Evolutionary conservation across 2,113 vertebrate genomes (phyloP).

Genomic region (Tamias sibiricus): DNA sequence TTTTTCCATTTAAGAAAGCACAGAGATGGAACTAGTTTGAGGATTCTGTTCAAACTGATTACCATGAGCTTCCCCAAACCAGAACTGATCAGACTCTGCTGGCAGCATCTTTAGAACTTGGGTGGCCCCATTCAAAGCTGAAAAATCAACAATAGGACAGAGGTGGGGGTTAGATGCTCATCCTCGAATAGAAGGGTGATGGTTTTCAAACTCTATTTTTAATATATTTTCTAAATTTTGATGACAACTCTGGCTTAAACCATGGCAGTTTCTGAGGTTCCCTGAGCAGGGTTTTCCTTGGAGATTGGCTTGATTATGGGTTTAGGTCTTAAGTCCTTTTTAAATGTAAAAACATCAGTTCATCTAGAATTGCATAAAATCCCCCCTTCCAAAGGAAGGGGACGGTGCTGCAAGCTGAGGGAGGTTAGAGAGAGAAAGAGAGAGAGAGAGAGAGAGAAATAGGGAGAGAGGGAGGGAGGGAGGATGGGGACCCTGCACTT

Average conservation of each 20-base stretch:
- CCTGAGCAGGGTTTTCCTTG: conserved; percentile 49
- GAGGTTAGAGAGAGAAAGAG: not conserved
- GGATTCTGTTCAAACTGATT: conserved; percentile 50
- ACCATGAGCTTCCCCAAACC: not conserved
- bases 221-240: conserved; percentile 61
- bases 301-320: conserved; percentile 53
- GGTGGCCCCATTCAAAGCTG: conserved; percentile 39
- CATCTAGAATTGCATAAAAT: conserved; percentile 20
- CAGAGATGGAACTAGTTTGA: conserved; percentile 34
- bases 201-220: conserved; percentile 68
- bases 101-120: not conserved
- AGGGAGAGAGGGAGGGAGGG: not conserved
- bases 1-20: not conserved
- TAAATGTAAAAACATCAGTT: conserved; percentile 59
- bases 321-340: not conserved
- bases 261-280: conserved; percentile 44
- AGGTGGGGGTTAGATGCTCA: not conserved
- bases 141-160: conserved; percentile 30
- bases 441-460: not conserved
- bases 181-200: conserved; percentile 21
- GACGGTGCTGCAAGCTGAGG: not conserved
- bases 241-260: conserved; percentile 54
- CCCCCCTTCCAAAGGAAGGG: not conserved
- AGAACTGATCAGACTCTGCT: conserved; percentile 52
- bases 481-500: not conserved